Evolutionary conservation across 2,888 invertebrate genomes (phyloP), one percentile per base, ranked within the genome.

Genomic region (Pyrochroa serraticornis): DNA sequence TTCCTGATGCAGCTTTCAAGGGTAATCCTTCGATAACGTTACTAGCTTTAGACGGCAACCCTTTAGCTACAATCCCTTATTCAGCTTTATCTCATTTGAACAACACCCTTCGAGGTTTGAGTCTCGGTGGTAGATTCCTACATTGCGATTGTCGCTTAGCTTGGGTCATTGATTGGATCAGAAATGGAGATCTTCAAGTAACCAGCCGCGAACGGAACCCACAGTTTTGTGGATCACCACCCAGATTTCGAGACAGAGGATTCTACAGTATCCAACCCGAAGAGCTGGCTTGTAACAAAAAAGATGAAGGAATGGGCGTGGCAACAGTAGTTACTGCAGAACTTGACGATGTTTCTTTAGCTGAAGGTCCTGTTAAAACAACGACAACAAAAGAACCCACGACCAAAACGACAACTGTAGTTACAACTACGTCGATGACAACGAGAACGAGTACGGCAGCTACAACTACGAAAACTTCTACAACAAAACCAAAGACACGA

Each of bases 131-230:
- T 3, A 83, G 93, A 60, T 93, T 93, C 75, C 81, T 95, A 31
- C 90, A 90, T 67, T 95, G 95, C 74, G 95, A 95, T 75, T 95
- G 95, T 77, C 87, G 89, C 55, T 79, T 95, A 43, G 85, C 88
- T 6, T 95, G 95, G 95, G 90, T 95, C 57, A 88, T 92, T 58
- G 89, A 94, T 74, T 95, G 95, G 95, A 93, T 95, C 67, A 85
- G 89, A 48, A 89, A 88, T 63, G 89, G 89, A 8, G 94, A 95
- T 75, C 82, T 95, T 36, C 95, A 95, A 84, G 94, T 95, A 12
- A 95, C 95, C 7, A 94, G 94, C 63, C 85, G 95, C 38, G 95
- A 95, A 79, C 84, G 93, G 69, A 93, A 92, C 78, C 95, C 95
- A 6, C 95, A 95, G 77, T 95, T 95, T 78, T 95, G 95, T 73